Evolutionary conservation across 2,113 vertebrate species (phyloP).

Genomic region (Limanda limanda): DNA sequence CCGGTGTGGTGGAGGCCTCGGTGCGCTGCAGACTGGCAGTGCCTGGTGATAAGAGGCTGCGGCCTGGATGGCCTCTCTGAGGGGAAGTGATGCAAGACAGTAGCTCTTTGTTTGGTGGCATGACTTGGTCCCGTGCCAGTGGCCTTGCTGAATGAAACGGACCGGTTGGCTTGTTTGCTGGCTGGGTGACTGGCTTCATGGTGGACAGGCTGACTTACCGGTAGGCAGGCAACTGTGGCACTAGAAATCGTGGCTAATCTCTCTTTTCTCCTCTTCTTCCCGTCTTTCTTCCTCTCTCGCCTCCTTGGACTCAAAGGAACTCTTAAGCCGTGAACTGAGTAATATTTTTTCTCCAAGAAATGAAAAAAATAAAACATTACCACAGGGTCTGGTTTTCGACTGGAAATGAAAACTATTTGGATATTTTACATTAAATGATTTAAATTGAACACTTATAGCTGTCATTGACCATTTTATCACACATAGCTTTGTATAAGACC

Average conservation of each 20-base stretch:
- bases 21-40: slow-evolving; percentile 71
- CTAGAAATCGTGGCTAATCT: slow-evolving; percentile 73
- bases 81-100: slow-evolving; percentile 85
- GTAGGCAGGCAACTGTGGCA: slow-evolving; percentile 59
- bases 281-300: slow-evolving; percentile 34
- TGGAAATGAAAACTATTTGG: slow-evolving; percentile 31
- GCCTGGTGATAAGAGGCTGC: slow-evolving; percentile 82
- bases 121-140: slow-evolving; percentile 81
- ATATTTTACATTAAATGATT: slow-evolving; percentile 21
- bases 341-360: slow-evolving; percentile 27
- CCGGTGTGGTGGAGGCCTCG: slow-evolving; percentile 54
- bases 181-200: slow-evolving; percentile 71
- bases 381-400: slow-evolving; percentile 9
- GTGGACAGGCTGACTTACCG: slow-evolving; percentile 69
- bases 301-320: slow-evolving; percentile 42
- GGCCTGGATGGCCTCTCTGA: slow-evolving; percentile 71
- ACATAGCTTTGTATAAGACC: slow-evolving; percentile 12
- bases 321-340: slow-evolving; percentile 42
- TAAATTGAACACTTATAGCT: not conserved
- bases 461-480: slow-evolving; percentile 24
- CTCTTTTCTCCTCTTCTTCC: slow-evolving; percentile 61
- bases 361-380: not conserved
- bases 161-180: slow-evolving; percentile 76
- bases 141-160: slow-evolving; percentile 77
- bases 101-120: slow-evolving; percentile 83